These are phyloP conservation scores for Peromyscus melanophrys DNA, from an alignment of 2,797 vertebrate species.

Conservation along the genomic window DNA sequence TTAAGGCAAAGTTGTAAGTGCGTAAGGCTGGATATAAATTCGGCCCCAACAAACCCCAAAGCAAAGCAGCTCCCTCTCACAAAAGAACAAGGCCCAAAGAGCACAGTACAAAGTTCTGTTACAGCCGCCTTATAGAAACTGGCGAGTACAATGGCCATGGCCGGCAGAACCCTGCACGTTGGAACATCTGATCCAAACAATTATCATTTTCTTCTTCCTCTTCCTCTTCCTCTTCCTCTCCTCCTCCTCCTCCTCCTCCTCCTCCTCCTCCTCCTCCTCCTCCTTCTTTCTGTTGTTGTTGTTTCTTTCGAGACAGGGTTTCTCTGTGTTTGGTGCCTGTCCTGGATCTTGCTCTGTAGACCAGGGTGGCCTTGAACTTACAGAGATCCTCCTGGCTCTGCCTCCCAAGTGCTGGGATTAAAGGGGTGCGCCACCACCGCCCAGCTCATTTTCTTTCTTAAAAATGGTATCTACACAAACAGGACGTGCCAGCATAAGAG, in stretches of 20 bases:
- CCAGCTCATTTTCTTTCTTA: background rate
- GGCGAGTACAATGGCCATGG: constrained; percentile 27
- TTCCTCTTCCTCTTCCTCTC: too few species aligned
- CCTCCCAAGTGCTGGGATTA: too few species aligned
- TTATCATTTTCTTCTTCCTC: background rate
- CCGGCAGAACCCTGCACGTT: constrained; percentile 39
- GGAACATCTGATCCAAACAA: constrained; percentile 32
- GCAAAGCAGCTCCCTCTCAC: background rate
- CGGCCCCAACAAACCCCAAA: constrained; percentile 30
- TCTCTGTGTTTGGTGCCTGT: too few species aligned
- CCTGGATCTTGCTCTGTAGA: too few species aligned
- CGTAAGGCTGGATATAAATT: constrained; percentile 17
- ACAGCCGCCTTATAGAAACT: constrained; percentile 50
- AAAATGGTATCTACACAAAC: background rate
- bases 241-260: too few species aligned
- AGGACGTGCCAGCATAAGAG: background rate
- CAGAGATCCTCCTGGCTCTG: too few species aligned
- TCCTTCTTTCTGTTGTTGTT: too few species aligned
- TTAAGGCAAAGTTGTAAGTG: constrained; percentile 33
- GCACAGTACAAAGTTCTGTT: constrained; percentile 1
- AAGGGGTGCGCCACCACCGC: too few species aligned
- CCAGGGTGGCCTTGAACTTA: too few species aligned
- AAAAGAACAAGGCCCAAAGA: constrained; percentile 21
- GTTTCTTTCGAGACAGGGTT: too few species aligned
- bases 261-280: too few species aligned